These are phyloP conservation scores for Chrysina gloriosa DNA, from an alignment of 2,888 invertebrate genomes.

Conservation along the genomic window DNA sequence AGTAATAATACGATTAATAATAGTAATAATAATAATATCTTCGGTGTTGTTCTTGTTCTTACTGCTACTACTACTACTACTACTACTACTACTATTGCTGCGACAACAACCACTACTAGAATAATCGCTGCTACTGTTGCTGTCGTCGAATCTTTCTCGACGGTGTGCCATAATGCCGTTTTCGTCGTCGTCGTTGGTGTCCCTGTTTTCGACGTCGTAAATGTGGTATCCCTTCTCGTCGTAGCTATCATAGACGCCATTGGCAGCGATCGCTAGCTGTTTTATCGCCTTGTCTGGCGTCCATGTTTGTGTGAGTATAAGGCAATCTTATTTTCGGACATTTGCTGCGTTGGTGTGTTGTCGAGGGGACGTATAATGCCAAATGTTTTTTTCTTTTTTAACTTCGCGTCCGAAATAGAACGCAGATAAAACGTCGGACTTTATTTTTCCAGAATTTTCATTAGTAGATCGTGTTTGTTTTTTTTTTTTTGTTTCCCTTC, in stretches of 20 bases:
- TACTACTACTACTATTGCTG: conserved; percentile 2
- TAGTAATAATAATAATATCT: not conserved
- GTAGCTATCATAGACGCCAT: conserved; percentile 53
- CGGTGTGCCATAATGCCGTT: conserved; percentile 15
- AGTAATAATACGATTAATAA: conserved; percentile 1
- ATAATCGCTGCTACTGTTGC: not conserved
- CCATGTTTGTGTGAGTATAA: conserved; percentile 60
- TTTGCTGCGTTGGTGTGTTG: not conserved
- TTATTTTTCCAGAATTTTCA: no score
- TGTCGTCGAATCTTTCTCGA: conserved; percentile 2
- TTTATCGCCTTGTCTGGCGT: conserved; percentile 55
- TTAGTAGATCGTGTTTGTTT: no score
- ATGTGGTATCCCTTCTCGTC: conserved; percentile 49
- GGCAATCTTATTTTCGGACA: not conserved
- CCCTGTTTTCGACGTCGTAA: conserved; percentile 7
- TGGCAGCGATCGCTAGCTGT: conserved; percentile 53
- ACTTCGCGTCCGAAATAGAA: no score
- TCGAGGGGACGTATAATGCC: not conserved
- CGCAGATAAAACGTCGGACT: no score
- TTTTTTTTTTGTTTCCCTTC: no score
- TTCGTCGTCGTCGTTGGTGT: not conserved
- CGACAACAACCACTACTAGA: conserved; percentile 48
- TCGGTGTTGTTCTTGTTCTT: not conserved
- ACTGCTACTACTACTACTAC: conserved; percentile 40
- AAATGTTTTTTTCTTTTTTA: not conserved